Conservation (phyloP, 2,113 vertebrate species). For the Microtus richardsoni region DNA sequence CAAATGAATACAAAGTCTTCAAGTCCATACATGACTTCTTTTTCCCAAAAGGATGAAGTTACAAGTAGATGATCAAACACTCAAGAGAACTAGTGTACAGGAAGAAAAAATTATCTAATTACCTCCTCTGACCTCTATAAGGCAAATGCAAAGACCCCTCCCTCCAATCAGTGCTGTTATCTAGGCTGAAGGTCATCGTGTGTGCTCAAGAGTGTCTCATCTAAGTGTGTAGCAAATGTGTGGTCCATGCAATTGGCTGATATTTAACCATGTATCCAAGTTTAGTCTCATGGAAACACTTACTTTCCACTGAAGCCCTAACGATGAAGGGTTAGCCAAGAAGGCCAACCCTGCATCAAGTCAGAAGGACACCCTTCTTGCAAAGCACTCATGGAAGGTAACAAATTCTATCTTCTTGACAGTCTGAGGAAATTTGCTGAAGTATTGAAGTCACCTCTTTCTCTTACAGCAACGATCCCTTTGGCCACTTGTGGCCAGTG, state of each 20-base stretch:
- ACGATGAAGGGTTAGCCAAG: not conserved
- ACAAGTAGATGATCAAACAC: no score
- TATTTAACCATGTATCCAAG: not conserved
- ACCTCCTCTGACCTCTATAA: not conserved
- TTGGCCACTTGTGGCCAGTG: not conserved
- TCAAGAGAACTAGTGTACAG: not conserved
- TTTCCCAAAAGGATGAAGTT: not conserved
- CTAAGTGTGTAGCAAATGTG: not conserved
- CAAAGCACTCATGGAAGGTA: not conserved
- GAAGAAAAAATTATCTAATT: not conserved
- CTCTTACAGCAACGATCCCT: not conserved
- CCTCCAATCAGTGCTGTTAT: accelerated
- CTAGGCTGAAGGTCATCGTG: not conserved
- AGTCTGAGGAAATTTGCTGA: not conserved
- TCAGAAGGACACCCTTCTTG: not conserved
- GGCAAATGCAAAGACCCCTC: no score
- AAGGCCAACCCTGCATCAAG: not conserved
- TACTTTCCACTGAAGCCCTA: not conserved
- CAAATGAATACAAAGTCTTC: not conserved
- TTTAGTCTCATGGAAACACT: not conserved
- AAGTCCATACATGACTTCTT: not conserved
- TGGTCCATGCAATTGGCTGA: not conserved
- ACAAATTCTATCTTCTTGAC: not conserved
- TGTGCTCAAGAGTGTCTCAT: not conserved
- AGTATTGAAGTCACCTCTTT: not conserved